Percentiles rank a stretch among this genome's conserved stretches.
Evolutionary conservation across 2,797 vertebrate species (phyloP).

Genomic region (Macrochelys suwanniensis): DNA sequence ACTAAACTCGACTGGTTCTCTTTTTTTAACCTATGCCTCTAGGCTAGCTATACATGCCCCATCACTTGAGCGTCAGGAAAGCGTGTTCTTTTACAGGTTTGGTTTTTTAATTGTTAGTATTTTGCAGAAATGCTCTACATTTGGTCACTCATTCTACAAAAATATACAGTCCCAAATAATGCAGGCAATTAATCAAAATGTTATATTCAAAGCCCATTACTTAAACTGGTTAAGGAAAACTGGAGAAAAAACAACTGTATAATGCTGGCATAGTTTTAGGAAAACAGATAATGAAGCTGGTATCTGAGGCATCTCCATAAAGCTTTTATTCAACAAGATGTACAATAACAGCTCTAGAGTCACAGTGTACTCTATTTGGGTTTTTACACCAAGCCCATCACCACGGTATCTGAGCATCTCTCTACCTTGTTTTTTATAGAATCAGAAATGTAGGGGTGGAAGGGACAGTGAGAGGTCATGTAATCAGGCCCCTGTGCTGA

Average conservation of each 20-base stretch:
- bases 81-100: neutral
- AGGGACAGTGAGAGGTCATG: neutral
- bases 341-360: neutral
- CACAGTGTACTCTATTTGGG: neutral
- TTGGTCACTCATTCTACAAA: neutral
- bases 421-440: neutral
- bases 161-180: neutral
- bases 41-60: neutral
- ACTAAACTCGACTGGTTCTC: neutral
- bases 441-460: neutral
- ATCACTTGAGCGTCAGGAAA: neutral
- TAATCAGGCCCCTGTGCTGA: neutral
- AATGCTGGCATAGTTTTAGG: neutral
- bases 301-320: slow-evolving; percentile 10
- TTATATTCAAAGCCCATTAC: neutral
- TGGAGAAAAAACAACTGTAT: neutral
- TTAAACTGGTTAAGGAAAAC: neutral
- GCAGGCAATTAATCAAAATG: neutral
- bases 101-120: slow-evolving; percentile 2
- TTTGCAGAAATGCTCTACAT: neutral
- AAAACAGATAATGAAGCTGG: slow-evolving; percentile 17
- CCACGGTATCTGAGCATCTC: neutral
- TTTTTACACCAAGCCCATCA: neutral
- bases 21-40: neutral
- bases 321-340: neutral